Evolutionary conservation across 2,888 invertebrate species (phyloP).

Genomic region (Xanthia icteritia): DNA sequence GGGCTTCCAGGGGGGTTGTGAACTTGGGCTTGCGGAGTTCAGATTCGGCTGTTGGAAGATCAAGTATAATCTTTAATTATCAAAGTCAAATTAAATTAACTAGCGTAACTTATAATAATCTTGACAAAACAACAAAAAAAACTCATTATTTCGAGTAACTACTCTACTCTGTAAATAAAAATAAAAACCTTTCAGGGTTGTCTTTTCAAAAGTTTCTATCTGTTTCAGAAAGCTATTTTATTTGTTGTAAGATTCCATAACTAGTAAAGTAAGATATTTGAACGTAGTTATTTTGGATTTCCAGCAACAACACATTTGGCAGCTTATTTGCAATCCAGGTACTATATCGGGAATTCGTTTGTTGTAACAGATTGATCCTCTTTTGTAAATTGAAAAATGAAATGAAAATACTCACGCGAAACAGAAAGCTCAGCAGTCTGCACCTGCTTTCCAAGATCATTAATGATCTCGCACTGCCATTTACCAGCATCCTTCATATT

Average conservation of each 20-base stretch:
- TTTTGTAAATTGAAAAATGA: not conserved
- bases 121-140: not conserved
- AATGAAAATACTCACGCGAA: slow-evolving; percentile 90
- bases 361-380: not conserved
- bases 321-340: not conserved
- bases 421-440: slow-evolving; percentile 94
- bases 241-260: not conserved
- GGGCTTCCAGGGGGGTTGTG: slow-evolving; percentile 92
- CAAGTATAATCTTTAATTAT: not conserved
- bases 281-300: not conserved
- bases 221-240: not conserved
- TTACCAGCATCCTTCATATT: slow-evolving; percentile 94
- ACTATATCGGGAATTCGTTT: not conserved
- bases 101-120: too few relatives aligned
- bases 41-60: slow-evolving; percentile 91
- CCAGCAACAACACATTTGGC: not conserved
- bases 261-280: not conserved
- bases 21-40: slow-evolving; percentile 95
- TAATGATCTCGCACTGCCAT: slow-evolving; percentile 95
- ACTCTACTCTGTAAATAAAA: not conserved
- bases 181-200: not conserved
- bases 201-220: not conserved
- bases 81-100: not conserved
- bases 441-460: slow-evolving; percentile 95
- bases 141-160: not conserved